Evolutionary conservation across 2,888 invertebrate genomes (phyloP).

Genomic region (Euproctis similis): DNA sequence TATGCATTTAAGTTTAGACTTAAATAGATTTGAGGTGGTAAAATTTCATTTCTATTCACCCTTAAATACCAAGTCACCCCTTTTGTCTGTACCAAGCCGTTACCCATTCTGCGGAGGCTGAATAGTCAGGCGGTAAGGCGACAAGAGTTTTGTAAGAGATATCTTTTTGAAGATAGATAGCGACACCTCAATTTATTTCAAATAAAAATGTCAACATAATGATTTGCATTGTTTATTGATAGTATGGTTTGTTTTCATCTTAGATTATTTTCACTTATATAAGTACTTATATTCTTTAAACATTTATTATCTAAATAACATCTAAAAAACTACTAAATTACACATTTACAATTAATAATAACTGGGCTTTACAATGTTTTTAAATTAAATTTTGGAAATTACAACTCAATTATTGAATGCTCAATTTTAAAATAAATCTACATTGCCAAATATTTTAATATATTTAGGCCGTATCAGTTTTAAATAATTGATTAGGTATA

Average conservation of each 20-base stretch:
- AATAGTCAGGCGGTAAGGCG: no score
- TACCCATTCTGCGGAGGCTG: no score
- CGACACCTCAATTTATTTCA: no score
- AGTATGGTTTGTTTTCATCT: slow-evolving; percentile 56
- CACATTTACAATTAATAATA: slow-evolving; percentile 62
- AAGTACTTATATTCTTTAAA: slow-evolving; percentile 40
- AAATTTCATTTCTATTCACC: no score
- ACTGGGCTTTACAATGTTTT: slow-evolving; percentile 45
- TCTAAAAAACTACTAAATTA: slow-evolving; percentile 70
- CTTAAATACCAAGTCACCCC: no score
- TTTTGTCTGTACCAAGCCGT: no score
- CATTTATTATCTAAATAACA: slow-evolving; percentile 69
- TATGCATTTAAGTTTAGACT: no score
- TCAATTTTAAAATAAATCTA: slow-evolving; percentile 5
- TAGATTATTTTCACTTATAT: slow-evolving; percentile 28
- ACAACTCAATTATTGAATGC: slow-evolving; percentile 4
- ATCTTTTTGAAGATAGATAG: no score
- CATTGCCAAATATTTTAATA: slow-evolving; percentile 13
- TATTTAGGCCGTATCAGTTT: slow-evolving; percentile 18
- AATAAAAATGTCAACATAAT: slow-evolving; percentile 18
- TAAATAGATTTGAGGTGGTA: no score
- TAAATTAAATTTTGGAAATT: slow-evolving; percentile 18
- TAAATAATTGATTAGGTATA: slow-evolving; percentile 6
- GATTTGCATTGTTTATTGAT: slow-evolving; percentile 61
- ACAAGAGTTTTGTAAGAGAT: no score